Percentiles rank a stretch among this genome's conserved stretches.
phyloP scores from a whole-genome alignment of 2,888 invertebrate species.

The Eubasilissa splendida region DNA sequence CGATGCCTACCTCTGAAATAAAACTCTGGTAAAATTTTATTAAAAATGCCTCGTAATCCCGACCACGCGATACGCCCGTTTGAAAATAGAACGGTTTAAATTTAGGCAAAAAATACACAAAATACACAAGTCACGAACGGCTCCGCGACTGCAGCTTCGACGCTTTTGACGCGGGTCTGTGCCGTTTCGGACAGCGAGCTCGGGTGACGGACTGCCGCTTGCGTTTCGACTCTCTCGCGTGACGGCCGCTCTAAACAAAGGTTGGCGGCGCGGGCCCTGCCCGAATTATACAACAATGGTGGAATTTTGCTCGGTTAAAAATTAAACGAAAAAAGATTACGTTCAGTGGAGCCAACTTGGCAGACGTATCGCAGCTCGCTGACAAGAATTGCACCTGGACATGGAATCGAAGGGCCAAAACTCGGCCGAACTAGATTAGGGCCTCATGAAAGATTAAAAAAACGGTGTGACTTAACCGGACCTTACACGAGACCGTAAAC shows the following conservation, averaged over 20 bases:
- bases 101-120: not conserved
- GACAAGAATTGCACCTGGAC: too few species aligned
- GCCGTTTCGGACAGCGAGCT: not conserved
- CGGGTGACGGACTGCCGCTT: not conserved
- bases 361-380: too few species aligned
- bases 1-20: not conserved
- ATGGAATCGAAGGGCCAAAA: too few species aligned
- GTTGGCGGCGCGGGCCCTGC: not conserved
- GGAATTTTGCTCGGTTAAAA: not conserved
- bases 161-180: not conserved
- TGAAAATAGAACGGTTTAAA: conserved; percentile 22
- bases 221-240: too few species aligned
- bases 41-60: conserved; percentile 1
- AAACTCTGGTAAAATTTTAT: conserved; percentile 2
- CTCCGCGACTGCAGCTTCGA: not conserved
- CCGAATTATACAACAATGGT: conserved; percentile 7
- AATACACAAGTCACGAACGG: not conserved
- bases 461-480: too few species aligned
- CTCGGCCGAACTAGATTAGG: too few species aligned
- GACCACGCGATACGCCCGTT: conserved; percentile 20
- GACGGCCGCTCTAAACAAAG: not conserved
- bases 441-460: too few species aligned
- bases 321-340: not conserved
- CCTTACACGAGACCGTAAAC: too few species aligned
- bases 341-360: not conserved